Conservation (phyloP, 2,113 vertebrate species). For the Columbina picui region DNA sequence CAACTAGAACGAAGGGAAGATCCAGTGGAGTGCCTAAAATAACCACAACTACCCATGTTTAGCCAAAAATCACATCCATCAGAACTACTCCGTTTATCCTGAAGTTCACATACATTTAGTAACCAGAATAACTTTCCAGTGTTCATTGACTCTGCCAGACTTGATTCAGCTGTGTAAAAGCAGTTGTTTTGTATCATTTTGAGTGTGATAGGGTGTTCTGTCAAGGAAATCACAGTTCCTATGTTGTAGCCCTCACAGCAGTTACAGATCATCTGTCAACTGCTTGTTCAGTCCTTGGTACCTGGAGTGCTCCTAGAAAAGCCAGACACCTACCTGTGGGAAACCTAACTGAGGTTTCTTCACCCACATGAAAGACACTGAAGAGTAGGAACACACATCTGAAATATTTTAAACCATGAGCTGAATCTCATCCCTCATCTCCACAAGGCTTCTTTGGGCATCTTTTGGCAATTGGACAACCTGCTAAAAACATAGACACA, state of each 20-base stretch:
- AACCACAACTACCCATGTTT: not conserved
- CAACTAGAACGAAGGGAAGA: not conserved
- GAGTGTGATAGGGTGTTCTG: not conserved
- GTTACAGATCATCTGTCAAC: not conserved
- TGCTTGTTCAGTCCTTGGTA: not conserved
- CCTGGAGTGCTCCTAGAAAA: not conserved
- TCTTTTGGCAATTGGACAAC: not conserved
- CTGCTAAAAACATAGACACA: not conserved
- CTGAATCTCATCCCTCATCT: not conserved
- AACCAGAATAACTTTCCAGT: not conserved
- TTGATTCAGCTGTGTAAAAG: not conserved
- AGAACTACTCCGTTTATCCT: not conserved
- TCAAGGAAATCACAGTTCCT: not conserved
- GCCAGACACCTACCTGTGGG: accelerated
- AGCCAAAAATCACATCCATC: not conserved
- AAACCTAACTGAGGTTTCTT: not conserved
- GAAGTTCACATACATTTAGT: not conserved
- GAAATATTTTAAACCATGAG: not conserved
- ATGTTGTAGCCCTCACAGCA: not conserved
- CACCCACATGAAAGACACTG: not conserved
- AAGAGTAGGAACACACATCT: not conserved
- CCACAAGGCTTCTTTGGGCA: not conserved
- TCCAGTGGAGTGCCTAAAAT: not conserved
- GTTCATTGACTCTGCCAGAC: not conserved
- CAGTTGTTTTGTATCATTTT: not conserved